These are phyloP conservation scores for Nomada lathburiana DNA, from an alignment of 2,888 invertebrate genomes.

Conservation along the genomic window DNA sequence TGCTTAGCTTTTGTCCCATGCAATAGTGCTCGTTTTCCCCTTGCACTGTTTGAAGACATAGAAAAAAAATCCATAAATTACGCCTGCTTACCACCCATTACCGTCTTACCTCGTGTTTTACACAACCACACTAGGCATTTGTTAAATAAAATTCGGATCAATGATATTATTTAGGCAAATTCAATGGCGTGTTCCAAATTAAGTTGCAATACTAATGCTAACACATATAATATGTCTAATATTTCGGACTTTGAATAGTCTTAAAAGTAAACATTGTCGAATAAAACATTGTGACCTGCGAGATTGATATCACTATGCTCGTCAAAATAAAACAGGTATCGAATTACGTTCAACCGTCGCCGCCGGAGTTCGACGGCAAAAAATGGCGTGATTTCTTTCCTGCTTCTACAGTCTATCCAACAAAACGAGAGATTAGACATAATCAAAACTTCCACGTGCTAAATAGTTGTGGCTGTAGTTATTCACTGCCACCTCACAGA, in stretches of 20 bases:
- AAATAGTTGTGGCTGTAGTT: too few species aligned
- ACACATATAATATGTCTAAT: background rate
- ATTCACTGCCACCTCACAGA: too few species aligned
- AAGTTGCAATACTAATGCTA: background rate
- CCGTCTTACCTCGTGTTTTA: background rate
- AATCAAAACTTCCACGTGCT: too few species aligned
- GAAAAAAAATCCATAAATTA: slow-evolving; percentile 19
- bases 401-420: background rate
- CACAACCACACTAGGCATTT: too few species aligned
- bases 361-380: background rate
- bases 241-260: too few species aligned
- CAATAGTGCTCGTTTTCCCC: slow-evolving; percentile 9
- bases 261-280: background rate
- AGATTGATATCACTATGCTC: background rate
- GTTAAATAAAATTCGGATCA: background rate
- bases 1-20: slow-evolving; percentile 13
- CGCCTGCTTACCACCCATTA: background rate
- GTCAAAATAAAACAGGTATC: slow-evolving; percentile 37
- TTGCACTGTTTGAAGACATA: slow-evolving; percentile 29
- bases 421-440: too few species aligned
- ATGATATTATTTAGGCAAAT: background rate
- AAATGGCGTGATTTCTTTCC: too few species aligned
- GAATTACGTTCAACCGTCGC: slow-evolving; percentile 5
- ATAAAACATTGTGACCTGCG: background rate
- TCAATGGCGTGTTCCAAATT: background rate